Percentiles rank a stretch among this genome's conserved stretches.
These are phyloP conservation scores for Therioaphis trifolii DNA, from an alignment of 2,888 invertebrate genomes.

Conservation along the genomic window DNA sequence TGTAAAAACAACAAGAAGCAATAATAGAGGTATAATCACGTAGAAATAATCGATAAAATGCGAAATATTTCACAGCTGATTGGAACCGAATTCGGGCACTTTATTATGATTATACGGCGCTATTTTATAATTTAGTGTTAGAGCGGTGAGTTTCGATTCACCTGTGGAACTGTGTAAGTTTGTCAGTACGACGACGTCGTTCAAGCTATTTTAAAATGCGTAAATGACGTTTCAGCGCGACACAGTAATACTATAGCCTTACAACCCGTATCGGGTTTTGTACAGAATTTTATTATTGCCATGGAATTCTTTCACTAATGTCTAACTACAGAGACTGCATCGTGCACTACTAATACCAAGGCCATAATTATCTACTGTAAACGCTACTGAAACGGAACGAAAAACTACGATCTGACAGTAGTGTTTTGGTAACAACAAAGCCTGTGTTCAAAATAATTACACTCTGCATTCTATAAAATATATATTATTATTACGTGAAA, in stretches of 20 bases:
- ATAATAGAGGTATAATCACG: background rate
- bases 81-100: background rate
- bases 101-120: background rate
- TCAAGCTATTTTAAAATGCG: slow-evolving; percentile 40
- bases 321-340: slow-evolving; percentile 31
- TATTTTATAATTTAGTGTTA: background rate
- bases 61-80: background rate
- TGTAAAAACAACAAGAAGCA: background rate
- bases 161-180: too few relatives aligned
- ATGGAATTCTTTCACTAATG: slow-evolving; percentile 1
- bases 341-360: slow-evolving; percentile 43
- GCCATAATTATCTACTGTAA: slow-evolving; percentile 52
- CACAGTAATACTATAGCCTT: background rate
- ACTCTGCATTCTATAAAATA: slow-evolving; percentile 29
- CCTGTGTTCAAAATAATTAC: slow-evolving; percentile 43
- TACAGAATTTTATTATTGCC: slow-evolving; percentile 5
- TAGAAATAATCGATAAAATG: too few relatives aligned
- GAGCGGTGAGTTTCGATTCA: too few relatives aligned
- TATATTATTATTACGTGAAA: background rate
- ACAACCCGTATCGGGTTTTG: slow-evolving; percentile 8
- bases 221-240: background rate
- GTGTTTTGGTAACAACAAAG: slow-evolving; percentile 42
- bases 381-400: slow-evolving; percentile 59
- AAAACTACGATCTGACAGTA: slow-evolving; percentile 32
- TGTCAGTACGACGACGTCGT: background rate